Evolutionary conservation across 2,888 invertebrate genomes (phyloP).

Genomic region (Aethes cnicana): DNA sequence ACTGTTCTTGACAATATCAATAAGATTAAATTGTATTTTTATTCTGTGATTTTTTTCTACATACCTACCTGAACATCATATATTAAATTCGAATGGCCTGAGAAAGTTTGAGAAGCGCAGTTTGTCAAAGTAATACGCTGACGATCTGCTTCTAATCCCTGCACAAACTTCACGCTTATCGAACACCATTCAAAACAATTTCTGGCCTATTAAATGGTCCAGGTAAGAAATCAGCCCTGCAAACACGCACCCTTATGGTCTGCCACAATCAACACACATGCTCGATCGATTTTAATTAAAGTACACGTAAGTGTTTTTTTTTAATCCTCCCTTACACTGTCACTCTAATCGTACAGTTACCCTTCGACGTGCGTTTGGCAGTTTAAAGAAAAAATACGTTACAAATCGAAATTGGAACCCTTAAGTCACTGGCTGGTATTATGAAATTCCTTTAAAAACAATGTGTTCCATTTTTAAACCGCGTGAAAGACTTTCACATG

Average conservation of each 20-base stretch:
- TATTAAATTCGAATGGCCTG: too few species aligned
- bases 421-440: not conserved
- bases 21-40: too few species aligned
- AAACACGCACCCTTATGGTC: constrained; percentile 25
- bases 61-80: too few species aligned
- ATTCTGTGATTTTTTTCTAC: too few species aligned
- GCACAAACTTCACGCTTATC: constrained; percentile 74
- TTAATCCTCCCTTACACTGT: constrained; percentile 3
- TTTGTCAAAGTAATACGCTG: constrained; percentile 49
- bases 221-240: constrained; percentile 56
- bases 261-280: constrained; percentile 31
- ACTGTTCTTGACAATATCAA: too few species aligned
- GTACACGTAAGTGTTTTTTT: constrained; percentile 24
- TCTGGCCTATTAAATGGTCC: constrained; percentile 73
- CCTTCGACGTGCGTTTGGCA: constrained; percentile 16
- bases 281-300: constrained; percentile 31
- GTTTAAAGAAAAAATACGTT: not conserved
- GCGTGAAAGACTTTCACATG: constrained; percentile 54
- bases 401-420: constrained; percentile 6
- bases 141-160: constrained; percentile 65
- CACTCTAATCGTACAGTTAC: not conserved
- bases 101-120: constrained; percentile 57
- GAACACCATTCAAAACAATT: constrained; percentile 77
- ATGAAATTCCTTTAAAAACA: constrained; percentile 32
- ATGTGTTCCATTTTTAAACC: constrained; percentile 46